Conservation (phyloP, 2,797 vertebrate species). For the Cossypha polioptera region DNA sequence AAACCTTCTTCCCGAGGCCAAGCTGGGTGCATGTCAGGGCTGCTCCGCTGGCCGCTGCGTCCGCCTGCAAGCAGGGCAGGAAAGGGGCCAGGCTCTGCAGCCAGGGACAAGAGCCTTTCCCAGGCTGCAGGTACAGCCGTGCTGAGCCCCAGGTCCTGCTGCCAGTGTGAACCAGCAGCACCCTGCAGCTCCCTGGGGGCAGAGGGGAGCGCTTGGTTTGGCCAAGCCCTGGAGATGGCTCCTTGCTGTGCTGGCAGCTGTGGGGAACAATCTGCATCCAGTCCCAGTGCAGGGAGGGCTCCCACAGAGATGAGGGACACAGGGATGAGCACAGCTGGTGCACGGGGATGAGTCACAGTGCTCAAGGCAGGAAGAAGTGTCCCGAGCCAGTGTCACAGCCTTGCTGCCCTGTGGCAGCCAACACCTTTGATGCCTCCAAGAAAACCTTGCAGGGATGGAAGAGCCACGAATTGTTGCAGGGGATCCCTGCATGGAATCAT, state of each 20-base stretch:
- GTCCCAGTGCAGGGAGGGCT: background rate
- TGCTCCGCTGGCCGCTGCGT: background rate
- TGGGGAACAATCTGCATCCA: background rate
- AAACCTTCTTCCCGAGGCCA: slow-evolving; percentile 17
- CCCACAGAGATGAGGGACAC: background rate
- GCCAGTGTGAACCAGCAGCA: background rate
- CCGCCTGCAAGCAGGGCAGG: slow-evolving; percentile 50
- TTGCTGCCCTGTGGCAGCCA: background rate
- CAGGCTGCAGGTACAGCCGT: background rate
- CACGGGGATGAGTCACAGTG: accelerated
- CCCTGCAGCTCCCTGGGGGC: background rate
- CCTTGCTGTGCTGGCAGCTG: background rate
- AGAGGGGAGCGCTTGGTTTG: background rate
- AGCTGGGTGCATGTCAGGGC: background rate
- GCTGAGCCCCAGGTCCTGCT: background rate
- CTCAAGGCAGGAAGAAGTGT: background rate
- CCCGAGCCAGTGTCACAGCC: background rate
- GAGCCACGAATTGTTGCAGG: background rate
- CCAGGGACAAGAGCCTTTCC: background rate
- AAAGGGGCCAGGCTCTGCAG: slow-evolving; percentile 43
- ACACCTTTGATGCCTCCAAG: background rate
- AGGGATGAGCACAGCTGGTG: background rate
- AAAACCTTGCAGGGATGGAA: background rate
- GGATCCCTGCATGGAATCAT: background rate
- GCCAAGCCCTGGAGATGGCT: background rate